A percentile compares a stretch with the other conserved stretches of the same genome.
Evolutionary conservation across 2,888 invertebrate species (phyloP).

Genomic region (Bimastos eiseni): DNA sequence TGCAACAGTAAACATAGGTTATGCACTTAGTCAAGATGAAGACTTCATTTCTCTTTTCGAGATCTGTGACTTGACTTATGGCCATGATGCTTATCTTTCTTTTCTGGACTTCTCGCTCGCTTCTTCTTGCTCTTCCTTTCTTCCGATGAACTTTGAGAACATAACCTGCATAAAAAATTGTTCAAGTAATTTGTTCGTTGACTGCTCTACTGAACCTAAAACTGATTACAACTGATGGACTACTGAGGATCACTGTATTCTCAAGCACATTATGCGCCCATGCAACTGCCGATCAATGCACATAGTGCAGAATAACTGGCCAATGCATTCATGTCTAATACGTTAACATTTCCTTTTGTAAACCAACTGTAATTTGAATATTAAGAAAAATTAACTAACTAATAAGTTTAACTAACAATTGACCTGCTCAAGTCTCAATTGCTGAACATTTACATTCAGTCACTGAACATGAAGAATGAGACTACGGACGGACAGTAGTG

Average conservation of each 20-base stretch:
- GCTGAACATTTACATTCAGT: no score
- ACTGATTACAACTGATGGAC: no score
- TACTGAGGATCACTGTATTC: no score
- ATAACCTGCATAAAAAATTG: neutral
- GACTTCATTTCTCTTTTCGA: conserved; percentile 8
- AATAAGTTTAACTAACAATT: no score
- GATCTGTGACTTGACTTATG: conserved; percentile 18
- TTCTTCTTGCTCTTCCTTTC: conserved; percentile 14
- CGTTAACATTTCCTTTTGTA: no score
- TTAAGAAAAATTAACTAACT: no score
- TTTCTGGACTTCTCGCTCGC: neutral
- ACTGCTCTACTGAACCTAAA: no score
- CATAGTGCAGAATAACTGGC: neutral
- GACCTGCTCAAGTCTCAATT: no score
- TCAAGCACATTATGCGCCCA: no score
- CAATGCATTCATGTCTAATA: neutral
- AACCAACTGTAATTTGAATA: no score
- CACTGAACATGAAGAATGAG: no score
- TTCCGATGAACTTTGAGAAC: neutral
- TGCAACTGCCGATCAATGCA: neutral
- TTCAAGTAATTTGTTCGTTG: neutral
- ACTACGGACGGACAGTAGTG: no score
- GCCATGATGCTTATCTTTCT: neutral
- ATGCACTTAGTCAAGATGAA: neutral
- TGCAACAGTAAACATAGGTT: neutral